These are phyloP conservation scores for Subacronicta megacephala DNA, from an alignment of 2,888 invertebrate genomes.

Conservation along the genomic window DNA sequence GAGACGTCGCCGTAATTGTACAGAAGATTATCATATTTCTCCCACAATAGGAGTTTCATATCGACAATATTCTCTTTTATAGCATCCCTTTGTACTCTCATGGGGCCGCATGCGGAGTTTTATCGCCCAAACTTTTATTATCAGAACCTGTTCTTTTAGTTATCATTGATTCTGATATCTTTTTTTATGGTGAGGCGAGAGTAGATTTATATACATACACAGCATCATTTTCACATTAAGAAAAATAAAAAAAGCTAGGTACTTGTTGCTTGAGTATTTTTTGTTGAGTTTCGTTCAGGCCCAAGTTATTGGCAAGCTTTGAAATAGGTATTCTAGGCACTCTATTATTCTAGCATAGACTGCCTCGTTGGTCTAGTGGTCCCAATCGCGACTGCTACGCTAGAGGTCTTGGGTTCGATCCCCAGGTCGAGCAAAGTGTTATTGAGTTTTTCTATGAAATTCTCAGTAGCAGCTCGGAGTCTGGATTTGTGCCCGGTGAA, in stretches of 20 bases:
- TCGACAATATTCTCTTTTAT: constrained; percentile 68
- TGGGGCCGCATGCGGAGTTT: constrained; percentile 64
- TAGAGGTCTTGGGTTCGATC: no score
- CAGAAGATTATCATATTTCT: constrained; percentile 47
- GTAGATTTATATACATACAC: constrained; percentile 23
- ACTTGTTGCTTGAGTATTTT: constrained; percentile 40
- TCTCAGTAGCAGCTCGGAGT: no score
- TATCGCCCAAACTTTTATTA: constrained; percentile 73
- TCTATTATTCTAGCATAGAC: no score
- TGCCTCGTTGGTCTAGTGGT: no score
- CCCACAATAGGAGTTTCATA: constrained; percentile 46
- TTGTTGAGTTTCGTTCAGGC: constrained; percentile 10
- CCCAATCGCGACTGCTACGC: no score
- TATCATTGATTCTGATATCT: constrained; percentile 65
- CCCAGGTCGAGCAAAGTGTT: no score
- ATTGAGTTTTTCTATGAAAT: no score
- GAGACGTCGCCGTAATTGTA: constrained; percentile 41
- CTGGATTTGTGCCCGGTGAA: no score
- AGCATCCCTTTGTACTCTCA: constrained; percentile 59
- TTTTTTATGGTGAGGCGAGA: constrained; percentile 35
- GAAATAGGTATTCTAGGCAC: constrained; percentile 47
- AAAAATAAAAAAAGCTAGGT: constrained; percentile 2
- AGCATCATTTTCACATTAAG: background rate
- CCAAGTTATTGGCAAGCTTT: constrained; percentile 39
- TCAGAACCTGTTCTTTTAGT: constrained; percentile 67